Base-by-base conservation (phyloP, 2,888 invertebrate species). In the Labia minor region DNA sequence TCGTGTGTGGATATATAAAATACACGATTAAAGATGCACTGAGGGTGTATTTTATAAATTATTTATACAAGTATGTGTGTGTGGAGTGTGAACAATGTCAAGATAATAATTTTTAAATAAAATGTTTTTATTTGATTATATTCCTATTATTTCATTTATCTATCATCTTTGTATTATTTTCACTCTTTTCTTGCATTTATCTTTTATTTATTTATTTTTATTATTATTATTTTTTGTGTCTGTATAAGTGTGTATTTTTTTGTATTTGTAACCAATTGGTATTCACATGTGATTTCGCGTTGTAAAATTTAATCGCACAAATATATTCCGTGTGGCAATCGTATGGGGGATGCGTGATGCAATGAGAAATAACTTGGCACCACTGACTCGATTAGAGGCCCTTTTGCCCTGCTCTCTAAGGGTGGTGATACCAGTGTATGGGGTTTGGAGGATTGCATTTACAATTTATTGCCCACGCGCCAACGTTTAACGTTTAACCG, bases 281-380 rank as follows among this genome's bases (percentile, higher is more conserved):
- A 49, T 49, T 49, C 49, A 49, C 49, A 49, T 49, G 49, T 49
- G 49, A 49, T n/a, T 49, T 49, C 14, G 6, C n/a, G 14, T 16
- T 11, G 16, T 49, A 49, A 49, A 49, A 49, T 49, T 49, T 49
- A 49, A 49, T 49, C 49, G 49, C 49, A 2, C 3, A 49, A 49
- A 49, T 49, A 49, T 49, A 49, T 49, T 49, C 49, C 14, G 49
- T 49, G 49, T 49, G 49, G 49, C 14, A 49, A 49, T 49, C 49
- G 49, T 49, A 49, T 49, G 16, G 49, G n/a, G n/a, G n/a, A 49
- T 49, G 49, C 49, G 49, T 49, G 49, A 49, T 49, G 49, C 49
- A 49, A 49, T 49, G 49, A 49, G 49, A 49, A 49, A 49, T 49
- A 49, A 49, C 49, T 49, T 49, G 49, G 49, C 49, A 49, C 49